Conservation (phyloP, 2,113 vertebrate species). For the Neoarius graeffei region DNA sequence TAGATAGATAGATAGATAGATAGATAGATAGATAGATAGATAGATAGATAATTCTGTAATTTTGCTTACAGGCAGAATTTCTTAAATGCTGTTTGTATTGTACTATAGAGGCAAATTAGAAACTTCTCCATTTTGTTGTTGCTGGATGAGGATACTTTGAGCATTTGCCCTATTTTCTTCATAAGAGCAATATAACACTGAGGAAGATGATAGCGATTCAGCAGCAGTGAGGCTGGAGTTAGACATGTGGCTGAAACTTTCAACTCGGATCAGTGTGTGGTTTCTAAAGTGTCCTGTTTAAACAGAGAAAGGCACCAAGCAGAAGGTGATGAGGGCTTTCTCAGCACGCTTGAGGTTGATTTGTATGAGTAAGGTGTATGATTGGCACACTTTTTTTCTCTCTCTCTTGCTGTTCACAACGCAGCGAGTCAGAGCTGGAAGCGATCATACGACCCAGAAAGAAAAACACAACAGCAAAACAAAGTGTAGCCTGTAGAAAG, state of each 20-base stretch:
- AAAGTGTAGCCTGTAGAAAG: not conserved
- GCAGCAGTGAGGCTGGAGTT: not conserved
- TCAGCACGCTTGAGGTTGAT: not conserved
- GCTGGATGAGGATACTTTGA: not conserved
- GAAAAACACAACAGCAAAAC: not conserved
- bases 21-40: too few relatives aligned
- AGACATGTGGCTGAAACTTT: not conserved
- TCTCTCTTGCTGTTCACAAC: not conserved
- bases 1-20: too few relatives aligned
- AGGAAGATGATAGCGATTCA: not conserved
- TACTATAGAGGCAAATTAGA: not conserved
- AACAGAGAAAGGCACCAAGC: not conserved
- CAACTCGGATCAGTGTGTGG: not conserved
- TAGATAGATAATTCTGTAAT: not conserved
- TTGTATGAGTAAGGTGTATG: not conserved
- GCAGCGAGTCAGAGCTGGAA: conserved; percentile 1
- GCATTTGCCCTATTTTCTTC: not conserved
- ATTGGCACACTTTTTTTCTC: too few relatives aligned
- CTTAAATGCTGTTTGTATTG: not conserved
- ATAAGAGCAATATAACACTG: too few relatives aligned
- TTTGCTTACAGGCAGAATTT: not conserved
- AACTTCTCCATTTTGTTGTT: not conserved
- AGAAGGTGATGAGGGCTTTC: not conserved
- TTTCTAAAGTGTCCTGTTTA: not conserved
- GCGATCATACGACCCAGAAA: not conserved